Evolutionary conservation across 1,140 invertebrate genomes (phyloP), one percentile per base, ranked within the genome.

Genomic region (Heterodera carotae): DNA sequence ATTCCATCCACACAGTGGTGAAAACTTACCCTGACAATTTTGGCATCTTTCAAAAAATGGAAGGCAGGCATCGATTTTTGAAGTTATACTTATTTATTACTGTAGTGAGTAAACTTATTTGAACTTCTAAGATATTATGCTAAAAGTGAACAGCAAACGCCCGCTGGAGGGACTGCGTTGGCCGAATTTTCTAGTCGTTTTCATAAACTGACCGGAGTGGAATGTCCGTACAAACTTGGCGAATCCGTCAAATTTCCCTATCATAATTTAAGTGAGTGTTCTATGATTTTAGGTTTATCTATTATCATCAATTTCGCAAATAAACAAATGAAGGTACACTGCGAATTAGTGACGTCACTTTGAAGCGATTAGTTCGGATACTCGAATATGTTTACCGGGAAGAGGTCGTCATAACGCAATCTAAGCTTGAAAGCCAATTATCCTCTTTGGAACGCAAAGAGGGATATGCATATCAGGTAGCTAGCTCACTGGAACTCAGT

Each of bases 21-120:
- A 85, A 66, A 43, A 73, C 69, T 33, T 84, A 59, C 59, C 81
- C 84, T 22, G 64, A 85, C 18, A 71, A 85, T n/a, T 76, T 86
- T 76, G 85, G 84, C 3, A 76, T 82, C 31, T 86, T 72, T 67
- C 84, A 86, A 72, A 86, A 86, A 64, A 86, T 86, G 82, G 84
- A 87, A 33, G 84, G 84, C 39, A 87, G 81, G 67, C 74, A 76
- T 70, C 75, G 84, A 48, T 77, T 78, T 62, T 12, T 60, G 12
- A 64, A 62, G 34, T 66, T 31, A 43, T 31, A 34, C 7, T 66
- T 66, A 29, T 1, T 22, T 31, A 7, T 8, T 62, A 34, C 7
- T 34, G 6, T 8, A 43, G 39, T 12, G 12, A 43, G 0, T 12
- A 6, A 43, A 43, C 6, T 43, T 43, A 15, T 2, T 22, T 66